Base-by-base conservation (phyloP, 1,140 invertebrate species). In the Metaphire vulgaris region DNA sequence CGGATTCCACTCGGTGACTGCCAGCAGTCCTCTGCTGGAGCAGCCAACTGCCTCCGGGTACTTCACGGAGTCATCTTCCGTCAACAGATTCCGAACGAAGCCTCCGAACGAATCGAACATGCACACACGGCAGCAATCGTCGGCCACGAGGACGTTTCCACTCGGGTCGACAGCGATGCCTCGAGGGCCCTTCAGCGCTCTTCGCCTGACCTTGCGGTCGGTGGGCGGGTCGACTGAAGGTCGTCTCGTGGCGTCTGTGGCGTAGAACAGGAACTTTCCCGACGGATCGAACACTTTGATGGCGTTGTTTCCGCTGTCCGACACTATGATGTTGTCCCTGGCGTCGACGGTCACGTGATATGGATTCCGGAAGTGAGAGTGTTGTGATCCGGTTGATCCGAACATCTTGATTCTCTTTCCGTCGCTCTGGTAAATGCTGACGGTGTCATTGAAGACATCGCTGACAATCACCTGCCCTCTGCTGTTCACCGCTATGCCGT, bases 1-100 rank as follows among this genome's bases (percentile, higher is more conserved):
- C 29, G 75, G 75, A 1, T 74, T 74, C 75, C 75, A 76, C 28
- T 76, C 75, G 0, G 75, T 76, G 69, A 76, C 69, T 16, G 34
- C 29, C 2, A 76, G 32, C 14, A 32, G 67, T 26, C 75, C 75
- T 21, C 33, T 33, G 0, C 26, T 28, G 12, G 21, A 33, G 33
- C 31, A 74, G 26, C 68, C 2, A 1, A 76, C 15, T n/a, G 64
- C 69, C 29, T 76, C 75, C 14, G 75, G 75, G 33, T 73, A 76
- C 56, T 72, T 72, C 70, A 76, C 31, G 0, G 16, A 21, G 29
- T 76, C 75, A 26, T 76, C 75, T 41, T 76, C 56, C 0, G 75
- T 72, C 14, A 76, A 28, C 1, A 76, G 69, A 69, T 76, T 72
- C 16, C n/a, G n/a, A n/a, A n/a, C n/a, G n/a, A n/a, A n/a, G n/a